phyloP scores from a whole-genome alignment of 1,140 invertebrate genomes.

The Bombus breviceps region DNA sequence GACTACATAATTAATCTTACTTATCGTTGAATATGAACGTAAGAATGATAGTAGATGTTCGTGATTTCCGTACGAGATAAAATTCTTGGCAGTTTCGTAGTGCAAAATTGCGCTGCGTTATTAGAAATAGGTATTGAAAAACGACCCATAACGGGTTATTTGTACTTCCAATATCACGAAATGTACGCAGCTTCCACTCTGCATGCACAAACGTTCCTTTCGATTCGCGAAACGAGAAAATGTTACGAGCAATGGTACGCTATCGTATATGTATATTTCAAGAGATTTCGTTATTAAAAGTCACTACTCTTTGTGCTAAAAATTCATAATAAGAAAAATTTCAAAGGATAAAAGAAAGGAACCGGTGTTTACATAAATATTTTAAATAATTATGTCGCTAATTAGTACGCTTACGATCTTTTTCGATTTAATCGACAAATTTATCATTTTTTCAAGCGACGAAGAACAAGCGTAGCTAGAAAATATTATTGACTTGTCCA shows the following conservation, averaged over 20 bases:
- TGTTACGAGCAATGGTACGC: slow-evolving; percentile 9
- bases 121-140: slow-evolving; percentile 30
- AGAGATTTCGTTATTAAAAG: background rate
- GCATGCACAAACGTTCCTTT: slow-evolving; percentile 34
- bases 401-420: too few species aligned
- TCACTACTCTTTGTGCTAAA: background rate
- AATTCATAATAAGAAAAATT: too few species aligned
- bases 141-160: slow-evolving; percentile 36
- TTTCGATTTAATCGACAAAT: too few species aligned
- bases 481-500: too few species aligned
- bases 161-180: slow-evolving; percentile 42
- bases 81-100: background rate
- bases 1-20: background rate
- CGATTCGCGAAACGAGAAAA: slow-evolving; percentile 39
- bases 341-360: too few species aligned
- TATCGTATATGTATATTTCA: background rate
- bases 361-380: too few species aligned
- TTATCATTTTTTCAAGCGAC: too few species aligned
- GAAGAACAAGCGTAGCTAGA: too few species aligned
- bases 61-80: background rate
- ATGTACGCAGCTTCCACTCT: slow-evolving; percentile 30
- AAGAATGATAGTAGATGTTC: background rate
- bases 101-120: slow-evolving; percentile 14
- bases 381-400: too few species aligned
- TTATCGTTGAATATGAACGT: too few species aligned